Evolutionary conservation across 1,140 invertebrate species (phyloP).

Genomic region (Eubasilissa regina): DNA sequence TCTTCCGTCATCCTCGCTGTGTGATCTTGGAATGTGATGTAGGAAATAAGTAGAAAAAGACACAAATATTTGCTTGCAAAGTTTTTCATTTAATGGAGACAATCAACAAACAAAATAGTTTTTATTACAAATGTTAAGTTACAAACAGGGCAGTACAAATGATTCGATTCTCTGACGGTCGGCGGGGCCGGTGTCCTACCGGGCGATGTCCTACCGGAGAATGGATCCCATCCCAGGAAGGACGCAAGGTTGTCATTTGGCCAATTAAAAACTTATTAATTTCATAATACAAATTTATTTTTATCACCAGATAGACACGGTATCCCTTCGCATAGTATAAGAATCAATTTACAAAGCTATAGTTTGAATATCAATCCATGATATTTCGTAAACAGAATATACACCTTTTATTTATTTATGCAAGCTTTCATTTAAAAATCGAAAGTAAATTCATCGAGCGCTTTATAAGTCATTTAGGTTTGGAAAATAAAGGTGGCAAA

Average conservation of each 20-base stretch:
- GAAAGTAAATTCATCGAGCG: constrained; percentile 69
- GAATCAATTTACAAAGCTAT: constrained; percentile 75
- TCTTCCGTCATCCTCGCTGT: not conserved
- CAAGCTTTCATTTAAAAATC: constrained; percentile 72
- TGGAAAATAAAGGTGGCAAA: constrained; percentile 46
- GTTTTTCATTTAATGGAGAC: constrained; percentile 48
- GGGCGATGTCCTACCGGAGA: not conserved
- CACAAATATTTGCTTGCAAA: constrained; percentile 41
- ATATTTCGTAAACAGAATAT: constrained; percentile 69
- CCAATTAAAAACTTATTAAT: constrained; percentile 62
- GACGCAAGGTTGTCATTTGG: constrained; percentile 6
- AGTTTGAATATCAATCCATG: constrained; percentile 71
- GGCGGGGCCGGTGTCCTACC: not conserved
- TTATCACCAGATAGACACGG: constrained; percentile 74
- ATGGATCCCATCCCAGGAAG: not conserved
- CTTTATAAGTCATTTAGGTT: constrained; percentile 63
- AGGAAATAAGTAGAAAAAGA: not conserved
- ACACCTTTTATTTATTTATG: constrained; percentile 71
- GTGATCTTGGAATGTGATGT: not conserved
- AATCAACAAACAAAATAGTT: constrained; percentile 45
- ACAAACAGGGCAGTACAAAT: constrained; percentile 45
- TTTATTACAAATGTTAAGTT: constrained; percentile 47
- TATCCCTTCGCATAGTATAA: constrained; percentile 72
- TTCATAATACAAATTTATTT: constrained; percentile 74
- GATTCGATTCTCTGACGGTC: constrained; percentile 9